Conservation (phyloP, 2,113 vertebrate species). For the human (Homo sapiens) region GRCh38 chr2:77518001-77518500, state of each 20-base stretch:
- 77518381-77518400: constrained; percentile 98
- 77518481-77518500: constrained; percentile 95
- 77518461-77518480: constrained; percentile 95
- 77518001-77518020: constrained; percentile 48
- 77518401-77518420: constrained; percentile 99
- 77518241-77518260: constrained; percentile 85
- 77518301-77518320: constrained; percentile 98
- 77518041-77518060: constrained; percentile 71
- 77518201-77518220: constrained; percentile 78
- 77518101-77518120: constrained; percentile 79
- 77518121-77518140: constrained; percentile 74
- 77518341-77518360: constrained; percentile 98
- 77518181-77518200: constrained; percentile 81
- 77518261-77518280: constrained; percentile 98
- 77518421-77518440: constrained; percentile 98
- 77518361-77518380: constrained; percentile 99
- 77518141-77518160: constrained; percentile 73
- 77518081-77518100: constrained; percentile 81
- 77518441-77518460: constrained; percentile 92
- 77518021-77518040: constrained; percentile 63
- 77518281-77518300: constrained; percentile 96
- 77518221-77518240: constrained; percentile 83
- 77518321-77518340: constrained; percentile 99
- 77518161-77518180: constrained; percentile 75
- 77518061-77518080: constrained; percentile 71